These are phyloP conservation scores for Dolomedes plantarius DNA, from an alignment of 2,888 invertebrate species.

Conservation along the genomic window DNA sequence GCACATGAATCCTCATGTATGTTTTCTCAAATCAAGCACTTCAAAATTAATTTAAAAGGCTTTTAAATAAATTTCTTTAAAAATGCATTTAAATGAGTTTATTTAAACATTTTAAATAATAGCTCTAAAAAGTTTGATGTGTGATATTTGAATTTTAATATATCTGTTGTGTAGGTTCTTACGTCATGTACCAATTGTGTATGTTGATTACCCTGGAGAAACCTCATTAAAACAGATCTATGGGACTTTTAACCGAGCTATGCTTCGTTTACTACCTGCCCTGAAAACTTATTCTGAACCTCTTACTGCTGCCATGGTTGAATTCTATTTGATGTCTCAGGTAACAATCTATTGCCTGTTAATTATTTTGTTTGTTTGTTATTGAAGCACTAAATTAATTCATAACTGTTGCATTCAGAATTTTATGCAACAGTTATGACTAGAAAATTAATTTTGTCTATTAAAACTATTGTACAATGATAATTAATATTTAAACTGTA, in stretches of 20 bases:
- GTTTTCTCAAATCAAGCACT: too few relatives aligned
- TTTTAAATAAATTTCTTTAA: too few relatives aligned
- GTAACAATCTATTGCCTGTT: slow-evolving; percentile 73
- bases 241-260: slow-evolving; percentile 98
- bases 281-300: slow-evolving; percentile 96
- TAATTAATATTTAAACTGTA: too few relatives aligned
- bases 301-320: slow-evolving; percentile 98
- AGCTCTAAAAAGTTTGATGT: neutral
- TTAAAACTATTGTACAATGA: too few relatives aligned
- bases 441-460: too few relatives aligned
- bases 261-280: slow-evolving; percentile 94
- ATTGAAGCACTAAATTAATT: too few relatives aligned
- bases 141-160: neutral
- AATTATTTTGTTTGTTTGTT: neutral
- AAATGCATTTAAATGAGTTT: too few relatives aligned
- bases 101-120: too few relatives aligned
- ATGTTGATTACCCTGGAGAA: slow-evolving; percentile 99
- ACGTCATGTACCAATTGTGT: slow-evolving; percentile 97
- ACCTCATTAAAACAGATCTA: slow-evolving; percentile 97
- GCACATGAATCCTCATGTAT: too few relatives aligned
- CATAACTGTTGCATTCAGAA: too few relatives aligned
- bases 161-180: slow-evolving; percentile 77
- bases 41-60: too few relatives aligned
- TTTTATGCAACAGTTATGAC: too few relatives aligned
- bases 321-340: slow-evolving; percentile 96